Base-by-base conservation (phyloP, 2,888 invertebrate species). In the Leucophora obtusa region DNA sequence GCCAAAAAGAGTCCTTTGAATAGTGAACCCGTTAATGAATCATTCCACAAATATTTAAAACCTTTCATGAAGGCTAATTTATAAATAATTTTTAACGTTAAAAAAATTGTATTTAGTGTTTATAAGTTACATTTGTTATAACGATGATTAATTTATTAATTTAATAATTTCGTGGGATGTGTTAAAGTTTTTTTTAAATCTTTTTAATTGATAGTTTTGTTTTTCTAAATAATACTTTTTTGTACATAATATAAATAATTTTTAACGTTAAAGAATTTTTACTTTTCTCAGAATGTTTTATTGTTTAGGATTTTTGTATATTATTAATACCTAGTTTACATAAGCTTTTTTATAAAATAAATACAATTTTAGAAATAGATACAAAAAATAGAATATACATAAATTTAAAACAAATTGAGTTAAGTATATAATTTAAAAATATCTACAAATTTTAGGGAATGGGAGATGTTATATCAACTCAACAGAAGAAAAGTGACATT, bases 1-100 rank as follows among this genome's bases (percentile, higher is more conserved):
- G 96, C 96, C 0, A 92, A 94, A 89, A 95, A 95, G 90, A 96
- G 96, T 87, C 96, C 97, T 0, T 91, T 97, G 82, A 97, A 97
- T 90, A 92, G 93, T 43, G 93, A 95, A 84, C 95, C 95, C 11
- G 96, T 96, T 60, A 95, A 96, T 88, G 91, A 92, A 85, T 86
- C 91, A 91, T 89, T 94, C 93, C 65, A 93, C 79, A 91, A 92
- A 83, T 92, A 94, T 87, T 90, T 95, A 73, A 93, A 93, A 85
- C 94, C 94, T 18, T 93, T 94, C 83, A 90, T 95, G 85, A 93
- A 93, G 86, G 92, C 93, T 10, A 93, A 92, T 85, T 83, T 89
- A 79, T 89, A 88, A 85, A 59, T 68, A 11, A 18, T 65, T 18
- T 58, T 15, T 14, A 8, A 56, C 33, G 28, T 54, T 14, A n/a